Conservation (phyloP, 2,888 invertebrate genomes). For the Macaria liturata region DNA sequence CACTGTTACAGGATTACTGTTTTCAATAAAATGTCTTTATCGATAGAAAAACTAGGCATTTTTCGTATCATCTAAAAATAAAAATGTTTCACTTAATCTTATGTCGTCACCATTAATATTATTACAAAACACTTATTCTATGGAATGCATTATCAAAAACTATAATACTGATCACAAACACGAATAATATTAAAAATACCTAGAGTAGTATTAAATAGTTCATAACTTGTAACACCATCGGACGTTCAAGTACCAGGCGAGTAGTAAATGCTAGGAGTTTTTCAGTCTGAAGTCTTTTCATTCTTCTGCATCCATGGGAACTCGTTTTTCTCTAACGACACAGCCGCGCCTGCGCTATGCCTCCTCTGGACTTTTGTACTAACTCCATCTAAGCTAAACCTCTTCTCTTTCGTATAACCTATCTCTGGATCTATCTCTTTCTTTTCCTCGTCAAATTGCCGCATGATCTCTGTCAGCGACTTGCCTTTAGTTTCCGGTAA, state of each 20-base stretch:
- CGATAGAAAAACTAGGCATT: slow-evolving; percentile 10
- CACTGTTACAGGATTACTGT: background rate
- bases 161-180: slow-evolving; percentile 71
- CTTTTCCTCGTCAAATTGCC: slow-evolving; percentile 79
- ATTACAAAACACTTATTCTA: slow-evolving; percentile 46
- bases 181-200: slow-evolving; percentile 37
- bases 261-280: slow-evolving; percentile 33
- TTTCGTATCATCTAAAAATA: slow-evolving; percentile 5
- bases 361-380: slow-evolving; percentile 59
- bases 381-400: slow-evolving; percentile 49
- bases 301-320: slow-evolving; percentile 53
- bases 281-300: slow-evolving; percentile 44
- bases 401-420: slow-evolving; percentile 55
- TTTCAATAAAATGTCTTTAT: slow-evolving; percentile 2
- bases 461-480: slow-evolving; percentile 87
- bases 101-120: slow-evolving; percentile 49
- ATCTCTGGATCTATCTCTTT: slow-evolving; percentile 63
- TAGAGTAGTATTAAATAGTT: slow-evolving; percentile 28
- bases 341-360: slow-evolving; percentile 69
- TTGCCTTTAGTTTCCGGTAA: slow-evolving; percentile 89
- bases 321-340: slow-evolving; percentile 66
- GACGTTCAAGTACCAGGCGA: slow-evolving; percentile 42
- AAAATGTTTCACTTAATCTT: slow-evolving; percentile 36
- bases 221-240: slow-evolving; percentile 32
- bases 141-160: slow-evolving; percentile 47